Conservation (phyloP, 2,113 vertebrate genomes). For the Oryzias celebensis region DNA sequence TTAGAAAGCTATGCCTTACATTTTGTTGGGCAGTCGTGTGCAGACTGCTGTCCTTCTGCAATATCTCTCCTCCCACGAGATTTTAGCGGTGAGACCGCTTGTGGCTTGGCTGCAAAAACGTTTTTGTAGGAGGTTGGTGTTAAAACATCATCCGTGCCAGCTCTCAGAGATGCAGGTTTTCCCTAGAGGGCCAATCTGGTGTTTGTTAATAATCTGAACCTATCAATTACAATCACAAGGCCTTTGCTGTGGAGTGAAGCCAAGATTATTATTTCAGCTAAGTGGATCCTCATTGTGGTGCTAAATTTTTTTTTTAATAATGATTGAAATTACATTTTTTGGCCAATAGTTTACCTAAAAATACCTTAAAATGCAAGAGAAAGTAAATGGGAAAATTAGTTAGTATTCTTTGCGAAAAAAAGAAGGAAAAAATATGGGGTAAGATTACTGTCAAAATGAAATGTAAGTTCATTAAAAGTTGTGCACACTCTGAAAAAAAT, state of each 20-base stretch:
- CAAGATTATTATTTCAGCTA: neutral
- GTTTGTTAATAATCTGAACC: conserved; percentile 5
- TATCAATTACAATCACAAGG: neutral
- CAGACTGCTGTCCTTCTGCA: neutral
- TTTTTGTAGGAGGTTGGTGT: too few species aligned
- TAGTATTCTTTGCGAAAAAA: too few species aligned
- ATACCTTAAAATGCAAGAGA: neutral
- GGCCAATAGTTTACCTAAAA: neutral
- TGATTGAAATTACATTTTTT: neutral
- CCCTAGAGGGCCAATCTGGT: neutral
- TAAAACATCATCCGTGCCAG: too few species aligned
- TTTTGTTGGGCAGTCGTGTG: neutral
- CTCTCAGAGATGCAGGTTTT: neutral
- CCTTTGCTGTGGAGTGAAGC: neutral
- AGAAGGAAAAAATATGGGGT: too few species aligned
- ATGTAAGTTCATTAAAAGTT: too few species aligned
- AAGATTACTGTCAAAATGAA: too few species aligned
- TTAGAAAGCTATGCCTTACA: neutral
- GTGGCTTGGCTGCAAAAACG: too few species aligned
- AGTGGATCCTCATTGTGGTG: neutral
- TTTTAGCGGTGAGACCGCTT: neutral
- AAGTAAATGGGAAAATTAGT: neutral
- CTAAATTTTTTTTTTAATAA: neutral
- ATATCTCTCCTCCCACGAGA: conserved; percentile 14
- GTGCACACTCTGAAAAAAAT: too few species aligned